Percentiles rank a stretch among this genome's conserved stretches.
phyloP scores from a whole-genome alignment of 2,113 vertebrate genomes.

The Poicephalus meyeri region DNA sequence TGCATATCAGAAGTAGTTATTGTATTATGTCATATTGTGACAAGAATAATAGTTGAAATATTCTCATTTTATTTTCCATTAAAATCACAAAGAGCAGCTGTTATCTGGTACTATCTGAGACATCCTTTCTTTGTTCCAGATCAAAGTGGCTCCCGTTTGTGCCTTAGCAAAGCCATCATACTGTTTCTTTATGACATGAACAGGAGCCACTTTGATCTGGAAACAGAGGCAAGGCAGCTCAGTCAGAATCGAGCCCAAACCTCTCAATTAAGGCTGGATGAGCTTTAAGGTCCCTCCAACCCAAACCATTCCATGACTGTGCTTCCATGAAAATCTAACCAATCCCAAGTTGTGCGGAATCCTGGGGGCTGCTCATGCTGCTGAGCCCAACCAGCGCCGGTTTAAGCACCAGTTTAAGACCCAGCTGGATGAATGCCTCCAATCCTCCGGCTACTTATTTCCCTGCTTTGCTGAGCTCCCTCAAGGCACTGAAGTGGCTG shows the following conservation, averaged over 20 bases:
- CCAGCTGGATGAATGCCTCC: too few relatives aligned
- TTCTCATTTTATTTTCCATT: constrained; percentile 47
- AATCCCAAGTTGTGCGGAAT: too few relatives aligned
- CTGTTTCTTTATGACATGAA: not conserved
- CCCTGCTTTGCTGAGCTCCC: too few relatives aligned
- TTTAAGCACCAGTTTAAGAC: too few relatives aligned
- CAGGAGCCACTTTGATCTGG: constrained; percentile 24
- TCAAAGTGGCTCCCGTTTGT: constrained; percentile 28
- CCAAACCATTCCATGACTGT: too few relatives aligned
- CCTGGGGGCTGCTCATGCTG: too few relatives aligned
- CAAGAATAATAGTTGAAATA: constrained; percentile 45
- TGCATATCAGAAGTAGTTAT: constrained; percentile 24
- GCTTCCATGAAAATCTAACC: too few relatives aligned
- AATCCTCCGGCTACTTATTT: too few relatives aligned
- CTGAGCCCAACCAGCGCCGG: too few relatives aligned
- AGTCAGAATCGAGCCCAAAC: not conserved
- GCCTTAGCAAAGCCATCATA: not conserved
- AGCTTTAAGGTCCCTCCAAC: too few relatives aligned
- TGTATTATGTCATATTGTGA: constrained; percentile 58
- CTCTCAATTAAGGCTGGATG: constrained; percentile 23
- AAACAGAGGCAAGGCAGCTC: not conserved
- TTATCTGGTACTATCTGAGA: constrained; percentile 1
- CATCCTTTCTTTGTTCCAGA: constrained; percentile 3
- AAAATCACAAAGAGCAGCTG: constrained; percentile 38
- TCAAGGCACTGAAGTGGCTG: too few relatives aligned